Percentiles rank a stretch among this genome's conserved stretches.
These are phyloP conservation scores for Stenchaetothrips biformis DNA, from an alignment of 2,888 invertebrate genomes.

Conservation along the genomic window DNA sequence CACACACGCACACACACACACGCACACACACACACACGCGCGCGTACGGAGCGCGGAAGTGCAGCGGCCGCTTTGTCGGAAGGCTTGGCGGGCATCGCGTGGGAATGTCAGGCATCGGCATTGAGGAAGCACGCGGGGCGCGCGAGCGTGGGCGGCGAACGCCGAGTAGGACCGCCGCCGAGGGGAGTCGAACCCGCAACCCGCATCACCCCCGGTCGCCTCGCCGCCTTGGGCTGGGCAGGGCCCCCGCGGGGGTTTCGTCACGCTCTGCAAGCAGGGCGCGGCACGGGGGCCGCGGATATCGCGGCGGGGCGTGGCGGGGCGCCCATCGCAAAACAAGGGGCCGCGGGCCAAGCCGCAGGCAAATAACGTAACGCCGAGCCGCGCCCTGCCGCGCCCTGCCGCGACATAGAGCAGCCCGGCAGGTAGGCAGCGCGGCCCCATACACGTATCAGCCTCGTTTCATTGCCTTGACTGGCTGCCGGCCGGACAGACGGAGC, in stretches of 20 bases:
- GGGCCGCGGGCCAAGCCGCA: too few relatives aligned
- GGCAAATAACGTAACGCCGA: background rate
- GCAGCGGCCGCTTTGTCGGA: background rate
- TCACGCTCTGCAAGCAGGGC: too few relatives aligned
- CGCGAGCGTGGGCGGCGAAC: too few relatives aligned
- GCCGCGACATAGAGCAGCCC: background rate
- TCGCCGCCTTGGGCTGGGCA: background rate
- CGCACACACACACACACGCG: background rate
- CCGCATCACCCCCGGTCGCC: background rate
- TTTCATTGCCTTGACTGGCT: background rate
- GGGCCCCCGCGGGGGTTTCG: too few relatives aligned
- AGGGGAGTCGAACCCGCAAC: background rate
- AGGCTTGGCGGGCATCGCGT: background rate
- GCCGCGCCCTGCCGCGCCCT: background rate
- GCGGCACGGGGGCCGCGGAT: too few relatives aligned
- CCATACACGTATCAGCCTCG: too few relatives aligned
- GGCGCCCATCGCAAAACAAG: too few relatives aligned
- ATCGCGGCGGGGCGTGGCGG: too few relatives aligned
- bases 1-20: background rate
- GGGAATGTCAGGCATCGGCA: conserved; percentile 19
- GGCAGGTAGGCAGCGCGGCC: too few relatives aligned
- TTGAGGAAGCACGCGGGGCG: background rate
- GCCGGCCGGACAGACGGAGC: background rate
- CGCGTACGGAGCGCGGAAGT: background rate
- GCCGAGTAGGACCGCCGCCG: too few relatives aligned